Base-by-base conservation (phyloP, 2,888 invertebrate species). In the Mesochorus sp. region DNA sequence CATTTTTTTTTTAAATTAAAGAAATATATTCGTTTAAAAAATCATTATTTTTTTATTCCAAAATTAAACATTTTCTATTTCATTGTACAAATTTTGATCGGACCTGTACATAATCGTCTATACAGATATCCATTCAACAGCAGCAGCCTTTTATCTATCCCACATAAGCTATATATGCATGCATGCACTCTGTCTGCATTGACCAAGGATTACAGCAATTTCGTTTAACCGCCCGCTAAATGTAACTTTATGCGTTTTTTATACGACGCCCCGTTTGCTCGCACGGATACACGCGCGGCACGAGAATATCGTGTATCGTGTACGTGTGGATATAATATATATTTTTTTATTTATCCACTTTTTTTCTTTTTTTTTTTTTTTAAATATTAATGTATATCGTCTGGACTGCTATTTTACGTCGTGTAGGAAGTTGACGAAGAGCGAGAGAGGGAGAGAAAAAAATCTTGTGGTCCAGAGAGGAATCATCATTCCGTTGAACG, bases 131-230 rank as follows among this genome's bases (percentile, higher is more conserved):
- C 17, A 44, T 44, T 19, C 26, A 31, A 8, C 37, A 42, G 6
- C 26, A 51, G 39, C 17, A 6, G 28, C 14, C 1, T 51, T 49
- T 21, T 37, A 34, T 64, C 64, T 34, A 49, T 64, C 49, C 55
- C 51, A 19, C 57, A 51, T 21, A 21, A 57, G 51, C 39, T 12
- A 10, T 28, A 39, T 17, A 26, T 8, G 5, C 21, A 10, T 42
- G 67, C n/a, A 51, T 70, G 71, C 80, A 78, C 76, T 59, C 73
- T 64, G 59, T 70, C 77, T 75, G 79, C 74, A 76, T 80, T 59
- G 57, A 44, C 61, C 64, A 66, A 80, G 84, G 86, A 90, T 90
- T 89, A 89, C 88, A 85, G 87, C 89, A 88, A 89, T 90, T 90
- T 89, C 70, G 86, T 85, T 88, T 84, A 88, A 88, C 85, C 85